Evolutionary conservation across 2,113 vertebrate genomes (phyloP).

Genomic region (Philantomba maxwellii): DNA sequence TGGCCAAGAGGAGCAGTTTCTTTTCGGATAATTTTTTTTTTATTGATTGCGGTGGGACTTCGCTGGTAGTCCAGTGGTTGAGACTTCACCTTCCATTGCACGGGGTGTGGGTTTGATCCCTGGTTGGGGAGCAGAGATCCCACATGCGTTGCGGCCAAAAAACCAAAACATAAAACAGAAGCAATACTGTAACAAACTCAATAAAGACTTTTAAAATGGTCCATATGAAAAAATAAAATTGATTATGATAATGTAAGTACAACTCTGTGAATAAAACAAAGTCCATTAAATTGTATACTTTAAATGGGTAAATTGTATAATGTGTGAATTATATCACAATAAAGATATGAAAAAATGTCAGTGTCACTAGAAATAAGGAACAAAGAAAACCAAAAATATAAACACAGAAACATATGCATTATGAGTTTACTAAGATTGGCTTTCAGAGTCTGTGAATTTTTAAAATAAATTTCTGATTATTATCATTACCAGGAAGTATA

Average conservation of each 20-base stretch:
- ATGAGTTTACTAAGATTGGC: conserved; percentile 27
- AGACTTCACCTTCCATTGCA: background rate
- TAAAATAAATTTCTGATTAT: conserved; percentile 11
- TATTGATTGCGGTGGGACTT: background rate
- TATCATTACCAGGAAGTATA: background rate
- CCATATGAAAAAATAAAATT: background rate
- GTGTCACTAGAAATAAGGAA: background rate
- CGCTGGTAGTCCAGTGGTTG: background rate
- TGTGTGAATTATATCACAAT: background rate
- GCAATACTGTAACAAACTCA: background rate
- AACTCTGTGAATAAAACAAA: background rate
- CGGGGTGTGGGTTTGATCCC: background rate
- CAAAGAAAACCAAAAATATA: background rate
- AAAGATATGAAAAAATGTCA: background rate
- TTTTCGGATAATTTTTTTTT: background rate
- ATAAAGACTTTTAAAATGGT: background rate
- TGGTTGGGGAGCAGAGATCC: background rate
- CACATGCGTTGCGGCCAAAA: background rate
- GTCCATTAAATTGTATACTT: background rate
- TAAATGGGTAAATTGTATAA: background rate
- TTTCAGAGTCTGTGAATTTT: conserved; percentile 37
- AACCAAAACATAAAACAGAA: background rate
- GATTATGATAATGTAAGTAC: background rate
- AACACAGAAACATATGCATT: background rate
- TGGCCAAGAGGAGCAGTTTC: background rate